Evolutionary conservation across 2,113 vertebrate species (phyloP).

Genomic region (Vulpes vulpes): DNA sequence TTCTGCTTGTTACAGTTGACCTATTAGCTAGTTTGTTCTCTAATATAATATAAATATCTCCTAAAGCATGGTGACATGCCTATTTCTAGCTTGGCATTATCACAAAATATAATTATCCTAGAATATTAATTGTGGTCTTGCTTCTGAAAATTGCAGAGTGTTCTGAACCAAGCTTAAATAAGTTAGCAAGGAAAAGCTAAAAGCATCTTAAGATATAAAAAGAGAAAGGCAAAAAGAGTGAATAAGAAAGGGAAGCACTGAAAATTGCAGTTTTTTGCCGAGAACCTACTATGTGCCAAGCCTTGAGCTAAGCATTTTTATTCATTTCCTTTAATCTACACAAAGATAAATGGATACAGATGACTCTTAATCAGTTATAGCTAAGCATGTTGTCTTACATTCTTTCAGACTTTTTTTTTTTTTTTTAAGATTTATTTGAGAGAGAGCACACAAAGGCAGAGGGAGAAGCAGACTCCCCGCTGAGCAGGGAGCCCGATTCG

Average conservation of each 20-base stretch:
- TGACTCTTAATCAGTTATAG: neutral
- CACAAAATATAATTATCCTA: slow-evolving; percentile 27
- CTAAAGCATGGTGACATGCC: neutral
- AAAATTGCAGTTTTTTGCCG: neutral
- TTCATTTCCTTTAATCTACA: neutral
- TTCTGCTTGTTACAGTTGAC: neutral
- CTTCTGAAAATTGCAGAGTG: slow-evolving; percentile 11
- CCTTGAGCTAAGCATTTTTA: neutral
- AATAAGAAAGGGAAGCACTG: neutral
- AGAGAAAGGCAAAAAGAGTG: neutral
- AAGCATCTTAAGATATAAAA: neutral
- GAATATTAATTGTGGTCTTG: slow-evolving; percentile 47
- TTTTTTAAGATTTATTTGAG: neutral
- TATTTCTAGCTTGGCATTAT: slow-evolving; percentile 27
- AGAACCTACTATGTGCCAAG: neutral
- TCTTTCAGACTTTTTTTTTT: neutral
- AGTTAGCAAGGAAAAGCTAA: slow-evolving; percentile 3
- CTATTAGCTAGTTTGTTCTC: slow-evolving; percentile 15
- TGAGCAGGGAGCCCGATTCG: neutral
- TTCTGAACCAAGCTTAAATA: slow-evolving; percentile 24
- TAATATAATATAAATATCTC: slow-evolving; percentile 20
- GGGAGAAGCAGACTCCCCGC: neutral
- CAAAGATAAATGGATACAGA: neutral
- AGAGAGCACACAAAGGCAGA: neutral
- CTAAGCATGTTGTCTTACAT: neutral